These are phyloP conservation scores for Pteromalus puparum DNA, from an alignment of 1,140 invertebrate species.

Conservation along the genomic window DNA sequence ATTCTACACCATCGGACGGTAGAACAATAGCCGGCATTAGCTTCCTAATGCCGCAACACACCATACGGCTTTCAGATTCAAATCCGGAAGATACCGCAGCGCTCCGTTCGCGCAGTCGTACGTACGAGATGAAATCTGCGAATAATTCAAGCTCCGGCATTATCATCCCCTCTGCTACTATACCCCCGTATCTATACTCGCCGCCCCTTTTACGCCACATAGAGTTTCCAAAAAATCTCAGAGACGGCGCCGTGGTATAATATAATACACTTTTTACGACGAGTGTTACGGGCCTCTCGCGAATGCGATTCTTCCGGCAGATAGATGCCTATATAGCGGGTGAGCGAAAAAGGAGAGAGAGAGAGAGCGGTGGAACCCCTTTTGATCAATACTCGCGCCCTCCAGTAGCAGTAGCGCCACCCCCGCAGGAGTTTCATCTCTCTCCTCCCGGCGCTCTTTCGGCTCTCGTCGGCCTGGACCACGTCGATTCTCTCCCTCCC, in stretches of 20 bases:
- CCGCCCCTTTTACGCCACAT: background rate
- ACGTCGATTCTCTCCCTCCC: background rate
- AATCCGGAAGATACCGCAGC: background rate
- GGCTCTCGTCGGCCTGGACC: constrained; percentile 5
- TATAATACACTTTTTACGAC: too few relatives aligned
- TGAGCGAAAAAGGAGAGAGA: background rate
- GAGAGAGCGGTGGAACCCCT: constrained; percentile 6
- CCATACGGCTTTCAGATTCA: background rate
- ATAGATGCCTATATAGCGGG: background rate
- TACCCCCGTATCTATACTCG: too few relatives aligned
- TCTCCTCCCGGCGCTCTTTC: background rate
- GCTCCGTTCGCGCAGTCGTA: background rate
- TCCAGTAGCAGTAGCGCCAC: background rate
- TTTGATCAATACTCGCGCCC: constrained; percentile 41
- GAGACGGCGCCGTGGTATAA: background rate
- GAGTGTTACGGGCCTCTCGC: too few relatives aligned
- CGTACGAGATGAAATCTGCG: background rate
- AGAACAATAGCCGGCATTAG: background rate
- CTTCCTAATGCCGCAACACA: background rate
- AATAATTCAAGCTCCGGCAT: too few relatives aligned
- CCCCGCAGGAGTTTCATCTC: background rate
- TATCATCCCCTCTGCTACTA: background rate
- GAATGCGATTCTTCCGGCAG: too few relatives aligned
- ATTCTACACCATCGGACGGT: background rate
- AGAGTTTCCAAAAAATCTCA: background rate